Evolutionary conservation across 2,888 invertebrate genomes (phyloP), one percentile per base, ranked within the genome.

Genomic region (Drosophila emarginata): DNA sequence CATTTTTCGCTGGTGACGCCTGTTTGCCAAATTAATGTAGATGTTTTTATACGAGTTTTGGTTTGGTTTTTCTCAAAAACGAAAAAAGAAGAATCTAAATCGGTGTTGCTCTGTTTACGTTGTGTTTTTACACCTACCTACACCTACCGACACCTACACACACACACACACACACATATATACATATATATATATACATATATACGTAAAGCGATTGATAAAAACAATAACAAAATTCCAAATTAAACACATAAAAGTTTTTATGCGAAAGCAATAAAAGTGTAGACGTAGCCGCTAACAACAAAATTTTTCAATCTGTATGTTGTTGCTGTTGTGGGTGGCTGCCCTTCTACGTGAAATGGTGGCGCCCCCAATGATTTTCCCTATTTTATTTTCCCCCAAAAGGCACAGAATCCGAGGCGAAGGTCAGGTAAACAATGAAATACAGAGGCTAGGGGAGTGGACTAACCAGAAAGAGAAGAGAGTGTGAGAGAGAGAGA

Each of bases 191-290:
- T n/a, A n/a, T n/a, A n/a, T n/a, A n/a, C n/a, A n/a, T n/a, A n/a
- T 18, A 54, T 15, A 18, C 15, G 11, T 12, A 32, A 54, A 36
- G 12, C 54, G 74, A 88, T 81, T 81, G 87, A 88, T 87, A 82
- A 83, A 87, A 81, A 89, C 88, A 86, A 89, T 85, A 88, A 88
- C 87, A 89, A 73, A 89, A 86, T 86, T 85, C 83, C 80, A 89
- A 85, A 89, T 85, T 86, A 85, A 88, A 85, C 87, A 88, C 88
- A 87, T 88, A 88, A 89, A 84, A 88, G 72, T 76, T 88, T 81
- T 84, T 82, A 89, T 89, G 87, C 71, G 78, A 54, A 64, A 61
- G 86, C 89, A 86, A 85, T 88, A 82, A 89, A 89, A 86, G 70
- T 71, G 81, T 78, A 86, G 84, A 83, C 87, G 74, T 78, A 67